Percentiles rank a stretch among this genome's conserved stretches.
Evolutionary conservation across 2,113 vertebrate species (phyloP).

Genomic region (Bombycilla garrulus): DNA sequence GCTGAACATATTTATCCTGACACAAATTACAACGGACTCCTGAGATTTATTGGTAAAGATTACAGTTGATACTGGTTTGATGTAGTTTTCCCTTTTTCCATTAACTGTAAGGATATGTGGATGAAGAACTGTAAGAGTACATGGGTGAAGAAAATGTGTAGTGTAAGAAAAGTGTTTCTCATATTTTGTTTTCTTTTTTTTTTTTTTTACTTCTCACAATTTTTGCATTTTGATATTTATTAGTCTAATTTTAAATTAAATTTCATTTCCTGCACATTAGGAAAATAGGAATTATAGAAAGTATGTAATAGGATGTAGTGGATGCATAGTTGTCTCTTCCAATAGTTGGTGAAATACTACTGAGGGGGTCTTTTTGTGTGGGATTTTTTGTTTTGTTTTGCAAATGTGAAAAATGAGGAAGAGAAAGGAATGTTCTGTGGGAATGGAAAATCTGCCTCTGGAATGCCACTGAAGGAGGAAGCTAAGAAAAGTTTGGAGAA

Average conservation of each 20-base stretch:
- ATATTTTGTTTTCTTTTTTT: background rate
- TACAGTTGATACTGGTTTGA: background rate
- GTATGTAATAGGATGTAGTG: background rate
- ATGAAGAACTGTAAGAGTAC: background rate
- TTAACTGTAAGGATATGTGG: background rate
- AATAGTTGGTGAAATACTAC: background rate
- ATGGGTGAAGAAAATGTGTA: background rate
- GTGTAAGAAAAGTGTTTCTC: background rate
- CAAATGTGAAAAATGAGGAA: background rate
- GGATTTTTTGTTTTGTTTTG: background rate
- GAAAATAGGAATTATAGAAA: background rate
- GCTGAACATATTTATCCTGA: background rate
- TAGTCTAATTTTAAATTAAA: background rate
- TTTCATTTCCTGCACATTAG: background rate
- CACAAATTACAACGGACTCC: background rate
- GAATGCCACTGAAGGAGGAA: background rate
- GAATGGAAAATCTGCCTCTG: background rate
- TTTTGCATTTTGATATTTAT: background rate
- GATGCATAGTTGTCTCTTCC: background rate
- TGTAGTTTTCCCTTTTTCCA: background rate
- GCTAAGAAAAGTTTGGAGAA: background rate
- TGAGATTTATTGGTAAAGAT: background rate
- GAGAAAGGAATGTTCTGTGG: background rate
- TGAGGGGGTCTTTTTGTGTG: rapidly evolving
- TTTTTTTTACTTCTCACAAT: background rate